Base-by-base conservation (phyloP, 2,888 invertebrate species). In the Adelphocoris suturalis region DNA sequence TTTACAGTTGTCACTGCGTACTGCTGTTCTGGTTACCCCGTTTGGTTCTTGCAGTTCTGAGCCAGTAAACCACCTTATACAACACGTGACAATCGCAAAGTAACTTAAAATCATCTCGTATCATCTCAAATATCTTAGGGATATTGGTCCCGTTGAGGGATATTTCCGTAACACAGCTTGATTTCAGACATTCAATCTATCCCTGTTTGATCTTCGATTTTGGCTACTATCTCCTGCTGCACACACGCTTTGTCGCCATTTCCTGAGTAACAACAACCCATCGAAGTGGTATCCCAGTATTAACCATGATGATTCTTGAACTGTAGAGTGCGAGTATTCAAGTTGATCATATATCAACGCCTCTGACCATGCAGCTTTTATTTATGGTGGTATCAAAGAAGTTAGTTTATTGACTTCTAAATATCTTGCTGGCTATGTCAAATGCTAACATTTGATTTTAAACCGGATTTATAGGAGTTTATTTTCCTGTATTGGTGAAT, bases 271-370 rank as follows among this genome's bases (percentile, higher is more conserved):
- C n/a, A 37, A 2, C 37, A 7, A 37, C 37, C 37, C 37, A 37
- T 37, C 37, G 7, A 37, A 37, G 3, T 7, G 2, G 7, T 37
- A 2, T 37, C 37, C 7, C 37, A 37, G 37, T 7, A 4, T 46
- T 7, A 7, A 14, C 19, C 9, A 14, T 47, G n/a, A 37, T 68
- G 68, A 27, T 68, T 68, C 23, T 27, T 23, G 7, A 11, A 23
- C 0, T 23, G 52, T 27, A 11, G n/a, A 82, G 48, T 52, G 82
- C 48, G 52, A 82, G 52, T 48, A 52, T 82, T 52, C 19, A 19
- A 3, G 4, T 16, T 23, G 78, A 19, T 82, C 82, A 52, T 52
- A 37, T 82, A 82, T 19, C 82, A 52, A 48, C 47, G 82, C 82
- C 48, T 13, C 47, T 12, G 78, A 37, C 37, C 46, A 37, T 46